phyloP scores from a whole-genome alignment of 2,797 vertebrate species.

The Melanotaenia parkinsoni region DNA sequence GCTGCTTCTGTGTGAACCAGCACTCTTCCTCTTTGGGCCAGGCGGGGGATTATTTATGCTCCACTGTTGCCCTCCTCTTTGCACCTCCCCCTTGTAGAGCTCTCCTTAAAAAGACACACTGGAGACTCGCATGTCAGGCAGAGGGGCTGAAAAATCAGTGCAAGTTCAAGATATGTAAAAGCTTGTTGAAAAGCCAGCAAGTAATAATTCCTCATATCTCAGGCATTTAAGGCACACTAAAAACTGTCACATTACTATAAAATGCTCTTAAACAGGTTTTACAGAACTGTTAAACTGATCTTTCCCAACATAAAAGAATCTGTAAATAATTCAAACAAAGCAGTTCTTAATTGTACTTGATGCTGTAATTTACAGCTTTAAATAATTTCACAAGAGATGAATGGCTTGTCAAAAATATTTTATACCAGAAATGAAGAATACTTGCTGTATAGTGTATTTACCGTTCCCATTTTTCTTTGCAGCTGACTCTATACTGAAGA shows the following conservation, averaged over 20 bases:
- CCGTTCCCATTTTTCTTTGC: conserved; percentile 47
- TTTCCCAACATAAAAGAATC: conserved; percentile 8
- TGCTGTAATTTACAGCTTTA: neutral
- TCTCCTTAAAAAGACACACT: conserved; percentile 68
- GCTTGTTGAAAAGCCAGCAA: conserved; percentile 14
- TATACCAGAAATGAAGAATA: conserved; percentile 6
- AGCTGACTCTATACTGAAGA: conserved; percentile 96
- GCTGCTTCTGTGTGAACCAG: conserved; percentile 71
- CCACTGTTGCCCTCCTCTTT: conserved; percentile 57
- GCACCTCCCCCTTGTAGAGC: conserved; percentile 51
- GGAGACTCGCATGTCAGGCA: conserved; percentile 53
- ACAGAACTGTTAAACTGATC: conserved; percentile 9
- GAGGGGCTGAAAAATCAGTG: conserved; percentile 48
- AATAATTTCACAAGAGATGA: conserved; percentile 18
- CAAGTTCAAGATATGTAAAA: conserved; percentile 27
- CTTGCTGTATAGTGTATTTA: neutral
- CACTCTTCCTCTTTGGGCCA: conserved; percentile 61
- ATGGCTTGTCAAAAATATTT: conserved; percentile 25
- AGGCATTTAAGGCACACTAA: conserved; percentile 23
- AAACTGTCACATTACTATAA: conserved; percentile 13
- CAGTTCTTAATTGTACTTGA: neutral
- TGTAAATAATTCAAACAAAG: conserved; percentile 18
- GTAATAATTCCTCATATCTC: conserved; percentile 31
- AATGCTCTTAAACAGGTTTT: conserved; percentile 31
- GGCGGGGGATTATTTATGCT: conserved; percentile 81